Base-by-base conservation (phyloP, 2,113 vertebrate genomes). In the Cyphomyrus plagiostoma region DNA sequence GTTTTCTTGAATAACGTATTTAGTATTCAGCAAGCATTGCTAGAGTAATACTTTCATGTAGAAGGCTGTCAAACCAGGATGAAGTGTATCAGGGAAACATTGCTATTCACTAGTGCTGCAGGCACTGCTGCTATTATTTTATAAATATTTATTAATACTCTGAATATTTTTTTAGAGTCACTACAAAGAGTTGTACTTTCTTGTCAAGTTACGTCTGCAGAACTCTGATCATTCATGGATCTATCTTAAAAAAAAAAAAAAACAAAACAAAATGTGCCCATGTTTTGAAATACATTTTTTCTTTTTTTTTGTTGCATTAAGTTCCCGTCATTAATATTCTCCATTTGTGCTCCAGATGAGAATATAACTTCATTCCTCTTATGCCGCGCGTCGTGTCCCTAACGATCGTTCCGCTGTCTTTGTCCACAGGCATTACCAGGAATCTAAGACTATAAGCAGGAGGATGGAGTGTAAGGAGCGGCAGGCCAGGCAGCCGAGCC, bases 401-500 rank as follows among this genome's bases (percentile, higher is more conserved):
- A 7, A n/a, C n/a, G n/a, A 26, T 19, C 52, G 46, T 39, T 19
- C 15, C 23, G 21, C 17, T 48, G 39, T 30, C 30, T 19, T 8
- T 8, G 11, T 9, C n/a, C 46, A 5, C 95, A 97, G 96, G 95
- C 95, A 95, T 94, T 96, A 95, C 93, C 95, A 96, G 94, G 95
- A 96, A 91, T 92, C 87, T 95, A 93, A 95, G 94, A 95, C 92
- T 94, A 91, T 95, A 94, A 94, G 94, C 93, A 95, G 94, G 94
- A 95, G 91, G 89, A 91, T 96, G 95, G 96, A 97, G 92, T 94
- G 93, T 93, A 93, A 94, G 93, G 95, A 96, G 91, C 94, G 93
- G 92, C 95, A 94, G 95, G 96, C 95, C 89, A 89, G 95, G 90
- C 96, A 97, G 91, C 95, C 96, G 93, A 95, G 95, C 92, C 70